Evolutionary conservation across 2,888 invertebrate species (phyloP), one percentile per base, ranked within the genome.

Genomic region (Pterostichus madidus): DNA sequence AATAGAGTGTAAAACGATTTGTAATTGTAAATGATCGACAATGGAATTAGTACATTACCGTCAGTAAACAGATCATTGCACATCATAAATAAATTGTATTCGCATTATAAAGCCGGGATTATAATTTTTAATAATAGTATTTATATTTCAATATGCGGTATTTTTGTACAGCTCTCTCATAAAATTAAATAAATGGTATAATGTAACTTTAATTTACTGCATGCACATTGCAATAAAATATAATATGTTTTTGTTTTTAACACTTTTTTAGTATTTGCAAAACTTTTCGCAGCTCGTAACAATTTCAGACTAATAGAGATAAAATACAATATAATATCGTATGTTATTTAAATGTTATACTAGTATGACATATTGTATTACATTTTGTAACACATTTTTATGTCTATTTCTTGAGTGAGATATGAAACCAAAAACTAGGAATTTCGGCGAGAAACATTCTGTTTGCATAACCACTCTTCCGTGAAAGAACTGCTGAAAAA

Each of bases 11-110:
- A 71, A 71, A 71, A 44, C 44, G 44, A 44, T 71, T 71, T 71
- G 44, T 15, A 44, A 71, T 71, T 71, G 44, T 15, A 44, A 71
- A 71, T 71, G 68, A 71, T 71, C 68, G 17, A 17, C 68, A 71
- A 71, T 44, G 44, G 68, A 44, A 44, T 71, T 71, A 39, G 17
- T 71, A 5, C 44, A 44, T 44, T 71, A 44, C 13, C 15, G 8
- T 15, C 35, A 32, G 35, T 32, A 17, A 56, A 56, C 56, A 56
- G 5, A n/a, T 56, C 15, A 17, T 49, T 49, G 49, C 49, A 49
- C 24, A 10, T 10, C 31, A 59, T 59, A 24, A 59, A 59, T 59
- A 59, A 59, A 59, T 59, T 59, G 24, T 5, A 24, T 59, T 59
- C 31, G 10, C 8, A 8, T 59, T 59, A 17, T 24, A 11, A 8